Base-by-base conservation (phyloP, 2,113 vertebrate species). In the Psephotus haematonotus region DNA sequence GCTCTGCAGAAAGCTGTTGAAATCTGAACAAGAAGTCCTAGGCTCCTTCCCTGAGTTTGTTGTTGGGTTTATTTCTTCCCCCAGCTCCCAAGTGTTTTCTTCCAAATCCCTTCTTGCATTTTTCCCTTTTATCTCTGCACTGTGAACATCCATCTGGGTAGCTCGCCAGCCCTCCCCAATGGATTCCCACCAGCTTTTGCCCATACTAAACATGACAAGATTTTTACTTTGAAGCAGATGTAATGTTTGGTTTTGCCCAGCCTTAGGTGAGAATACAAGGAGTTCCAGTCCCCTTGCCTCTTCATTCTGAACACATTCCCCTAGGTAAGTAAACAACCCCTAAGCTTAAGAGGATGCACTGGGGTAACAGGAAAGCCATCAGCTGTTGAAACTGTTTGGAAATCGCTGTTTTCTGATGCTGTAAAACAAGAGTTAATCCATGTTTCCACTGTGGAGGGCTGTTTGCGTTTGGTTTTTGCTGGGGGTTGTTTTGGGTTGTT, bases 361-460 rank as follows among this genome's bases (percentile, higher is more conserved):
- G 19, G 31, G 53, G 46, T 6, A 1, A 31, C 64, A 71, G 57
- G 60, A 39, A 71, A 84, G 20, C 57, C 39, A 60, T 68, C 29
- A 2, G 64, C 8, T 60, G n/a, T 11, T 37, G 46, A 60, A 74
- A 33, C 17, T 63, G 16, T 49, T 89, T 10, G 29, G 67, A 69
- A 87, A 82, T 79, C 62, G 55, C 43, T 23, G 2, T 89, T 91
- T 96, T 95, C 77, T 91, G 69, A 68, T 64, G 72, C 64, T 87
- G 91, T 89, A 79, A 91, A 92, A 90, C 55, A 93, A 92, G 94
- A 96, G 96, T 96, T 96, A 95, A 93, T 75, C 81, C 57, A 3
- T 69, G 69, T 92, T 96, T 92, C 91, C 89, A 96, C 86, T 89
- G 86, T 5, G 43, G 35, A 97, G 83, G 68, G 67, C 67, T 65